A percentile compares a stretch with the other conserved stretches of the same genome.
phyloP scores from a whole-genome alignment of 1,140 invertebrate species.

The Neodiprion virginianus region DNA sequence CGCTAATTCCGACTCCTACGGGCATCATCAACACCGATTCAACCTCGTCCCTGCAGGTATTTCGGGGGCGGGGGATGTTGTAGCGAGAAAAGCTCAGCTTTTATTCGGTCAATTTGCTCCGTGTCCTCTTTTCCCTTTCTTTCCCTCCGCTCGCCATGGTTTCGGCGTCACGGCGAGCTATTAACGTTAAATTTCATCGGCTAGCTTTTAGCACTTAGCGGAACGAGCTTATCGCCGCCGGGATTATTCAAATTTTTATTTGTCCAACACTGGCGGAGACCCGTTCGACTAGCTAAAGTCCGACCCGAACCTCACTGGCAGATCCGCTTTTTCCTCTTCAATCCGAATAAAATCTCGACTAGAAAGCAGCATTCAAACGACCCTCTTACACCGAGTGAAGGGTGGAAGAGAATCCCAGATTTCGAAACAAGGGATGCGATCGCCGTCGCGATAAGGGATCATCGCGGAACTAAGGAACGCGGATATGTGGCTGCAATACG shows the following conservation, averaged over 20 bases:
- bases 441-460: not conserved
- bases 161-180: not conserved
- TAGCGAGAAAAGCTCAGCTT: too few relatives aligned
- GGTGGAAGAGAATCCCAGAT: not conserved
- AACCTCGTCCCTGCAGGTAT: too few relatives aligned
- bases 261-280: not conserved
- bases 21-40: too few relatives aligned
- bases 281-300: not conserved
- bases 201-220: constrained; percentile 2
- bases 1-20: too few relatives aligned
- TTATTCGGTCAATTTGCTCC: too few relatives aligned
- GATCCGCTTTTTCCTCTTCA: not conserved
- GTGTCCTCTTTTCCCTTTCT: not conserved
- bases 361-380: not conserved
- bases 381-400: not conserved
- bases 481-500: too few relatives aligned
- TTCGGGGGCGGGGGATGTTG: too few relatives aligned
- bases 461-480: not conserved
- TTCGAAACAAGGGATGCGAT: not conserved
- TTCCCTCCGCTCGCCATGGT: not conserved
- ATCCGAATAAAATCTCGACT: not conserved
- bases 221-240: not conserved
- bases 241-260: constrained; percentile 8
- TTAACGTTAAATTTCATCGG: constrained; percentile 8
- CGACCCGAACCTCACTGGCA: not conserved